A percentile compares a stretch with the other conserved stretches of the same genome.
These are phyloP conservation scores for Melanotaenia pygmaea DNA, from an alignment of 2,797 vertebrate genomes.

Conservation along the genomic window DNA sequence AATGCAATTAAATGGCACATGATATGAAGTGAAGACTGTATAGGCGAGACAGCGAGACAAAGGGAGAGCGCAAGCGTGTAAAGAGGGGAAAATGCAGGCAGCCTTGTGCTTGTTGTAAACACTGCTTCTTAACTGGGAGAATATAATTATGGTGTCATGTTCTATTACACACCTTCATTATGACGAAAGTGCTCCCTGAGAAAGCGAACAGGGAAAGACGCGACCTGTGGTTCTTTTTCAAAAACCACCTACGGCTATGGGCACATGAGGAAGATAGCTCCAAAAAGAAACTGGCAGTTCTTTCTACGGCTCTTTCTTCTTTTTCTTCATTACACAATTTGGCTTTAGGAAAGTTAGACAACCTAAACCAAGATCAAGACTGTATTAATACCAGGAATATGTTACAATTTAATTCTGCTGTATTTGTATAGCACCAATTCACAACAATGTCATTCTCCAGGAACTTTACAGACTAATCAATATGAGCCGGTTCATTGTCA, in stretches of 20 bases:
- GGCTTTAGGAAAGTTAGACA: constrained; percentile 3
- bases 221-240: constrained; percentile 54
- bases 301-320: not conserved
- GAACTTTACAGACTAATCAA: too few species aligned
- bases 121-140: constrained; percentile 75
- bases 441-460: too few species aligned
- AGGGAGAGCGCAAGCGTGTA: constrained; percentile 30
- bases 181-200: constrained; percentile 60
- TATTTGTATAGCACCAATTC: too few species aligned
- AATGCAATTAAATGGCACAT: constrained; percentile 76
- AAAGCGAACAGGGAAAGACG: constrained; percentile 43
- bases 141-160: constrained; percentile 83
- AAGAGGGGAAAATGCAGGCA: constrained; percentile 63
- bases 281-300: constrained; percentile 9
- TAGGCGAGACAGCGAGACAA: constrained; percentile 44
- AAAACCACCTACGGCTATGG: constrained; percentile 31
- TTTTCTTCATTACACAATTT: not conserved
- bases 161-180: constrained; percentile 81
- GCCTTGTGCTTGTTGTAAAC: constrained; percentile 76
- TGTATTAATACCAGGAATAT: not conserved
- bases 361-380: not conserved
- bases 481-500: too few species aligned
- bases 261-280: constrained; percentile 9
- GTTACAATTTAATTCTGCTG: too few species aligned
- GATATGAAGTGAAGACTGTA: constrained; percentile 62